Base-by-base conservation (phyloP, 2,888 invertebrate genomes). In the Leucophenga montana region DNA sequence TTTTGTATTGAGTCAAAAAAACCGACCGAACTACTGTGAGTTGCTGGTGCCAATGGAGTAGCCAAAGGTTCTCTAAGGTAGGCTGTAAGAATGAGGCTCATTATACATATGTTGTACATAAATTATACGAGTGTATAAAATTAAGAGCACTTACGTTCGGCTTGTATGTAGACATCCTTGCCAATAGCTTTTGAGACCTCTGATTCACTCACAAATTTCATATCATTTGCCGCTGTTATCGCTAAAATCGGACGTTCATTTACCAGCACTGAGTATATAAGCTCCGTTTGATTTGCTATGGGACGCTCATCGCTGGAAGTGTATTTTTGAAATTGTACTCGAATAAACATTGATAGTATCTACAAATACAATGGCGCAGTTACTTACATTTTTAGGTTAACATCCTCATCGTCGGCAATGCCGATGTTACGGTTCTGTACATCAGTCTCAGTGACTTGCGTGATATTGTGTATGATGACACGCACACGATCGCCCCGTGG, bases 191-290 rank as follows among this genome's bases (percentile, higher is more conserved):
- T 89, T 0, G 92, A 92, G 0, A 94, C 95, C 87, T 96, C 95
- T 46, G 92, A 92, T 68, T 94, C 93, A 5, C 93, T 91, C 3
- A 96, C 92, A n/a, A 95, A 89, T 70, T 92, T 90, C 95, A 96
- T 95, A 82, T 95, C 96, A 72, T 93, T 92, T 1, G 95, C 94
- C 0, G 96, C 96, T 1, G 94, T 94, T 1, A 92, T 91, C 0
- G 95, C 95, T 18, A 94, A 91, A 0, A 96, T 94, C 0, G 95
- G 94, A 76, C 93, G 91, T 0, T 95, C 95, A 46, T 93, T 93
- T 0, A 95, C 94, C 74, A 94, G 90, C 9, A 96, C 95, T 46
- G 95, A 94, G 86, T 96, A 96, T 20, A 96, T 92, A 73, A 96
- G 91, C 82, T 93, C 92, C 2, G 89, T 89, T 76, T 89, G 89